Percentiles rank a stretch among this genome's conserved stretches.
These are phyloP conservation scores for Enteromius trimaculatus DNA, from an alignment of 2,797 vertebrate genomes.

Conservation along the genomic window DNA sequence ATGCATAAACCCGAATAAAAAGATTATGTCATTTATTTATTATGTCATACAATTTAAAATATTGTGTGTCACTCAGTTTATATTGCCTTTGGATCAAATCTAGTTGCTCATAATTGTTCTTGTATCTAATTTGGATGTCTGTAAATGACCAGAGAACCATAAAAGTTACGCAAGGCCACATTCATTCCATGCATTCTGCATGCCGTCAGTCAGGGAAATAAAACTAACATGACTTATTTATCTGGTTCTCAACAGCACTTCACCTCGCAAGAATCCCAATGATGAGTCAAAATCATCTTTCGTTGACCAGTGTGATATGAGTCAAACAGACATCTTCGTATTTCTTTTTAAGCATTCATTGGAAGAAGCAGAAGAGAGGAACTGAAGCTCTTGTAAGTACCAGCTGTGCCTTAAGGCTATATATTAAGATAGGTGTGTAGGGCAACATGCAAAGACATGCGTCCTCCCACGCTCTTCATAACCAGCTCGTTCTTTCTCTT, in stretches of 20 bases:
- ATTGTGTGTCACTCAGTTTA: conserved; percentile 9
- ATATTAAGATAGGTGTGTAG: conserved; percentile 56
- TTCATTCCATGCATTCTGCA: conserved; percentile 6
- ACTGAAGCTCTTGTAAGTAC: conserved; percentile 37
- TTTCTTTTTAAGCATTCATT: conserved; percentile 2
- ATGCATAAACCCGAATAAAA: not conserved
- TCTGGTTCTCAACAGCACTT: not conserved
- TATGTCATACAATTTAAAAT: too few relatives aligned
- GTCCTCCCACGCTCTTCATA: conserved; percentile 49
- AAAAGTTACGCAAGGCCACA: conserved; percentile 35
- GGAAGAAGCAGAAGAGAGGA: conserved; percentile 20
- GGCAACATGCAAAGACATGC: conserved; percentile 63
- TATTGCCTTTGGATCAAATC: conserved; percentile 15
- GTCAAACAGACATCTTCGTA: conserved; percentile 11
- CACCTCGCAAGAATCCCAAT: not conserved
- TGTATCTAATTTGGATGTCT: conserved; percentile 7
- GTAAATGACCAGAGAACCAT: conserved; percentile 38
- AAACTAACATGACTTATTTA: not conserved
- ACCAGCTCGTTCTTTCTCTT: not conserved
- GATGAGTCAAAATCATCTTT: conserved; percentile 23
- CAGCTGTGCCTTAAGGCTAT: conserved; percentile 67
- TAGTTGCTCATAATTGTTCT: not conserved
- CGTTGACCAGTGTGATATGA: conserved; percentile 3
- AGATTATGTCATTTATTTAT: not conserved
- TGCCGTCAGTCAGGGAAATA: not conserved